Evolutionary conservation across 2,797 vertebrate species (phyloP).

Genomic region (Pipistrellus kuhlii): DNA sequence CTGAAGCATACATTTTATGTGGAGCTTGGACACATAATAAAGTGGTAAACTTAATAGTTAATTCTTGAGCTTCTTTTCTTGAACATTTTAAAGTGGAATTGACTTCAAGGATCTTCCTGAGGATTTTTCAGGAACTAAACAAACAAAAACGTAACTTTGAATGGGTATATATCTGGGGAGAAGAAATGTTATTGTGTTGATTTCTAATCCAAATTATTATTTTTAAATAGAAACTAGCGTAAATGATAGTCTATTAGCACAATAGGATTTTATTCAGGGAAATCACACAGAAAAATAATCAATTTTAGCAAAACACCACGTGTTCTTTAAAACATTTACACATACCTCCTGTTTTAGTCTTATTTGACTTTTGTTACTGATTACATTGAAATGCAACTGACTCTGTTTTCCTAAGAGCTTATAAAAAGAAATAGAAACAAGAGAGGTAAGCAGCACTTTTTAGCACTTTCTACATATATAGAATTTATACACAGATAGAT

Average conservation of each 20-base stretch:
- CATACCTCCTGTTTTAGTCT: background rate
- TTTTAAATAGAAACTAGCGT: background rate
- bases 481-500: too few relatives aligned
- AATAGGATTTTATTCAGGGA: background rate
- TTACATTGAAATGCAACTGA: background rate
- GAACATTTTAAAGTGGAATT: background rate
- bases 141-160: background rate
- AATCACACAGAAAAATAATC: background rate
- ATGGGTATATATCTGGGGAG: background rate
- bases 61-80: slow-evolving; percentile 5
- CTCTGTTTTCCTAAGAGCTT: background rate
- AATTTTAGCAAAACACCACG: background rate
- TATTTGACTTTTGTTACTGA: background rate
- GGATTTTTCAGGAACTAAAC: background rate
- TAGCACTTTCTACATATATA: background rate
- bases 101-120: background rate
- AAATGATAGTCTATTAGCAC: background rate
- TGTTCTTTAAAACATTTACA: background rate
- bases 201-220: background rate
- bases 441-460: background rate
- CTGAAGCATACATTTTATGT: background rate
- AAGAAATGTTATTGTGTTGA: background rate
- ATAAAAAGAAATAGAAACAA: background rate
- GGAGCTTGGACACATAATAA: background rate
- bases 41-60: background rate